Base-by-base conservation (phyloP, 2,888 invertebrate species). In the Parnassius smintheus region DNA sequence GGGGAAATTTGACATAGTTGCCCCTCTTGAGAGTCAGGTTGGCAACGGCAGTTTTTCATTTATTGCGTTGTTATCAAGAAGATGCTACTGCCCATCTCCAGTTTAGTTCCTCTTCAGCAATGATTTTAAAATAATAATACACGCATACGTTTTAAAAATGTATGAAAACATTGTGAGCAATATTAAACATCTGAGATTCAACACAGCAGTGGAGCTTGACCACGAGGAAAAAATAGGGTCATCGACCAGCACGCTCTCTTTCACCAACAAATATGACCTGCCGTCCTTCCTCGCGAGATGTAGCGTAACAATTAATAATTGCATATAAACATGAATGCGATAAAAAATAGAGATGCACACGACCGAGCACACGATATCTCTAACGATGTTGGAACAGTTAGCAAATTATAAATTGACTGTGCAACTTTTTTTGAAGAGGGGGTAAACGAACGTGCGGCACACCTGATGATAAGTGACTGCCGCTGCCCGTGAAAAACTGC, bases 311-410 rank as follows among this genome's bases (percentile, higher is more conserved):
- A 78, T 81, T 78, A 77, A 75, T 79, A 77, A 80, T 80, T 76
- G 72, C 75, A 70, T 68, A 74, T 72, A 73, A 75, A 64, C 73
- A 72, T 68, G 71, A 64, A 44, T 63, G 64, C 72, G 69, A 72
- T 72, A 74, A 78, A 76, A 78, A 76, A 76, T 72, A 72, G 75
- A 73, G 73, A 78, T 78, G 77, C 81, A 80, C 82, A 74, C 76
- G 77, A 80, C 81, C 82, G 81, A 75, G 66, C 72, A 71, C 67
- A 68, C 68, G 65, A 67, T 66, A 68, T 72, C 49, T 48, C 18
- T 51, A 56, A 22, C 56, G 11, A 41, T 54, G n/a, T 25, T 8
- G 4, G 51, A 45, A 55, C 62, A 18, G 62, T 45, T 45, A 58
- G n/a, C 13, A 69, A 13, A 3, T 49, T 49, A 13, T 7, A 69